A percentile compares a stretch with the other conserved stretches of the same genome.
Conservation (phyloP, 2,797 vertebrate species). For the Lemur catta region DNA sequence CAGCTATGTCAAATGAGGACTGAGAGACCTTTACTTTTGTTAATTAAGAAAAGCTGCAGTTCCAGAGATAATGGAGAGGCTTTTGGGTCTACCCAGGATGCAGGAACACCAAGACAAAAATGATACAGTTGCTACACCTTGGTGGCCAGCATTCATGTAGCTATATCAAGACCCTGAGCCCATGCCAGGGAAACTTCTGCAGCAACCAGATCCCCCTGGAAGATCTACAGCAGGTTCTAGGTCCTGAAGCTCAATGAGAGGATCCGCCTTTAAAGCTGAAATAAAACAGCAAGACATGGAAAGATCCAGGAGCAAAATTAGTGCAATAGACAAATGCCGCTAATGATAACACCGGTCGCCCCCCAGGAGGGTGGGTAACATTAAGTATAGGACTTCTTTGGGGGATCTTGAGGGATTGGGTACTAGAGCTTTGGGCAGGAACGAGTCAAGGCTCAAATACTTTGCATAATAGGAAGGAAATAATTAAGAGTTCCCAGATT, state of each 20-base stretch:
- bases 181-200: neutral
- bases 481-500: neutral
- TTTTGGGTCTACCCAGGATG: neutral
- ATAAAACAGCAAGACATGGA: neutral
- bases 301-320: neutral
- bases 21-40: constrained; percentile 57
- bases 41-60: constrained; percentile 46
- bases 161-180: neutral
- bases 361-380: neutral
- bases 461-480: neutral
- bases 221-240: neutral
- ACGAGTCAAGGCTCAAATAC: neutral
- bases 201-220: neutral
- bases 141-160: neutral
- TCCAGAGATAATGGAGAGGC: neutral
- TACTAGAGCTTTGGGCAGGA: neutral
- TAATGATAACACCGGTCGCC: neutral
- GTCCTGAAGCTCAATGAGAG: neutral
- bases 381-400: neutral
- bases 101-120: neutral
- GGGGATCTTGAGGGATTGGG: neutral
- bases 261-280: constrained; percentile 14
- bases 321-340: neutral
- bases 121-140: neutral
- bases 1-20: constrained; percentile 59